Percentiles rank a stretch among this genome's conserved stretches.
Evolutionary conservation across 1,140 invertebrate genomes (phyloP).

Genomic region (Saxidomus purpurata): DNA sequence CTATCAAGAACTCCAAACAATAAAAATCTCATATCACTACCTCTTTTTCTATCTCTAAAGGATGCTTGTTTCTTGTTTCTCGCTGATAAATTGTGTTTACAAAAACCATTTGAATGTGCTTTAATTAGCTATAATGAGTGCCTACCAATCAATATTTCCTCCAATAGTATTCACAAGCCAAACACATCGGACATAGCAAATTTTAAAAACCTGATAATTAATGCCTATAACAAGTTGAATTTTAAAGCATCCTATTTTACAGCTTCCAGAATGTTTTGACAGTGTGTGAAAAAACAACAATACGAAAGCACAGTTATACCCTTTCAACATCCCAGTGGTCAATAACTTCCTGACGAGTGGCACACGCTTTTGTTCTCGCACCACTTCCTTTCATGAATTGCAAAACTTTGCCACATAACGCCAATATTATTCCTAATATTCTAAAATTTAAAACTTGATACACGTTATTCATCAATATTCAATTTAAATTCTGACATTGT

Average conservation of each 20-base stretch:
- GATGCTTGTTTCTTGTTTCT: no score
- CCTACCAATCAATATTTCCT: conserved; percentile 42
- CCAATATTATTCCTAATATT: conserved; percentile 55
- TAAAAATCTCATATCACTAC: no score
- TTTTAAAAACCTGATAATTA: conserved; percentile 41
- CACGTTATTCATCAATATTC: conserved; percentile 33
- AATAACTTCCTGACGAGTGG: conserved; percentile 22
- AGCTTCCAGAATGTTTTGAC: conserved; percentile 14
- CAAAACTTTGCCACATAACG: conserved; percentile 8
- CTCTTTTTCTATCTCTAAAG: no score
- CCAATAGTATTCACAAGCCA: conserved; percentile 38
- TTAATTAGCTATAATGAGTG: conserved; percentile 55
- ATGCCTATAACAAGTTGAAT: not conserved
- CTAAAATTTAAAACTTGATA: conserved; percentile 60
- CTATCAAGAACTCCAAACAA: no score
- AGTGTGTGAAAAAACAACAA: conserved; percentile 54
- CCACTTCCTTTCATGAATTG: conserved; percentile 14
- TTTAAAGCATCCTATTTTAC: conserved; percentile 54
- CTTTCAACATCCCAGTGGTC: conserved; percentile 28
- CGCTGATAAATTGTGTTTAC: conserved; percentile 40
- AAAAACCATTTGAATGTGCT: conserved; percentile 47
- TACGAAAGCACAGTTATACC: not conserved
- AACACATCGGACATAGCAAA: not conserved
- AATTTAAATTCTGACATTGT: conserved; percentile 60
- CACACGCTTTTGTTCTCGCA: conserved; percentile 28